Evolutionary conservation across 2,888 invertebrate genomes (phyloP), one percentile per base, ranked within the genome.

Genomic region (Drosophila nigricruria): DNA sequence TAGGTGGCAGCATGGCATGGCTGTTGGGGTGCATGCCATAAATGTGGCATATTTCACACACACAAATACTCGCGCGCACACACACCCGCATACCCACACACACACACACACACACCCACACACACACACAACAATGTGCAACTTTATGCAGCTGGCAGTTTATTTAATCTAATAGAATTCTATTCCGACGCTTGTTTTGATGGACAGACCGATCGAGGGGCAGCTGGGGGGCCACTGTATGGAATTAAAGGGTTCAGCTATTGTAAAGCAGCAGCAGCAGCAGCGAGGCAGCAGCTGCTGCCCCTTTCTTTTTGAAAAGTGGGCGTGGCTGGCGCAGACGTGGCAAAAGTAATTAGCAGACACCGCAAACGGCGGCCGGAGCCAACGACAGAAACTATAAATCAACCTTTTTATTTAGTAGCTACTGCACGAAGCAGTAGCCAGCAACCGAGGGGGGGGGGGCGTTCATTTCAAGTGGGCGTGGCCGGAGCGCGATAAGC

Each of bases 321-420:
- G 71, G 89, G 84, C 89, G 89, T 84, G 84, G 85, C 73, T 63
- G 66, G 53, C 57, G 56, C 66, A 86, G 88, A 87, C 89, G 84
- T 89, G 89, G 82, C 79, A 85, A 89, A 89, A 85, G 84, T 89
- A 85, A 85, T 85, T 85, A 85, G 88, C 89, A 82, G 81, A 81
- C 78, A 89, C 89, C 89, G 69, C 78, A 77, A 72, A 67, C 60
- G 78, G 42, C 73, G 69, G 58, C 69, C 50, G 50, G 57, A 62
- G 78, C 82, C 77, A 82, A 52, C 76, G 82, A 87, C 87, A 81
- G 85, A 79, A 84, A 85, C 89, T 85, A 85, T 85, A 85, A 85
- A 85, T 89, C 84, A 85, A 89, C 89, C 85, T 85, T 85, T 84
- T 84, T 85, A 79, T 70, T 58, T 70, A 64, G 63, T 49, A 49